Percentiles rank a stretch among this genome's conserved stretches.
Conservation (phyloP, 2,797 vertebrate species). For the Thaleichthys pacificus region DNA sequence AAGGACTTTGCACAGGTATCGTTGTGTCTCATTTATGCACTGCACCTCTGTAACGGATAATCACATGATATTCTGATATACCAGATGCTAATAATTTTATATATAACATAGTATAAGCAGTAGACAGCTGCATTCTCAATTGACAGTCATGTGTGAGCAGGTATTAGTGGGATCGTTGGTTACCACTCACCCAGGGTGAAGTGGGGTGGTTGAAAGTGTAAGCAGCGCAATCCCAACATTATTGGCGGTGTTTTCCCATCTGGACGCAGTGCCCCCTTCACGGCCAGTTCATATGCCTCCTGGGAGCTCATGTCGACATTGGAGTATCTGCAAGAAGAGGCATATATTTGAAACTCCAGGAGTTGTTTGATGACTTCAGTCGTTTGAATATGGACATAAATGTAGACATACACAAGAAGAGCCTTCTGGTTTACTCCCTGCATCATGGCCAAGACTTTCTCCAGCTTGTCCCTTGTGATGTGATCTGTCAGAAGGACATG, state of each 20-base stretch:
- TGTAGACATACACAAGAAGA: constrained; percentile 79
- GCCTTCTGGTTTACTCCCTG: constrained; percentile 92
- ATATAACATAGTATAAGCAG: too few species aligned
- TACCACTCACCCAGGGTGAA: constrained; percentile 86
- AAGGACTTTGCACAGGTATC: constrained; percentile 84
- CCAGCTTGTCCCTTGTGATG: constrained; percentile 87
- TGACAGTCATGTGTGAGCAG: background rate
- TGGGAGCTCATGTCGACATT: constrained; percentile 86
- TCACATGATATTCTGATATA: background rate
- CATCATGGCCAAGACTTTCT: constrained; percentile 85
- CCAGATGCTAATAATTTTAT: too few species aligned
- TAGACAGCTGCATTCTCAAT: too few species aligned
- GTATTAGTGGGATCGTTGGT: background rate
- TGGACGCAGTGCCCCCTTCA: constrained; percentile 82
- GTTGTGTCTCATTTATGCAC: constrained; percentile 92
- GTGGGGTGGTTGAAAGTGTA: constrained; percentile 81
- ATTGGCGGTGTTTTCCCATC: constrained; percentile 84
- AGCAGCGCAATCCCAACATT: constrained; percentile 82
- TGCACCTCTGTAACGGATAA: constrained; percentile 81
- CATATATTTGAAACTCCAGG: background rate
- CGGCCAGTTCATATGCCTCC: constrained; percentile 92
- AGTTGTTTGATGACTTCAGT: background rate
- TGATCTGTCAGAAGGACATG: constrained; percentile 75
- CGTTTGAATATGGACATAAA: background rate
- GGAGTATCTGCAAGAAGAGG: constrained; percentile 76